These are phyloP conservation scores for Knipowitschia caucasica DNA, from an alignment of 2,797 vertebrate genomes.

Conservation along the genomic window DNA sequence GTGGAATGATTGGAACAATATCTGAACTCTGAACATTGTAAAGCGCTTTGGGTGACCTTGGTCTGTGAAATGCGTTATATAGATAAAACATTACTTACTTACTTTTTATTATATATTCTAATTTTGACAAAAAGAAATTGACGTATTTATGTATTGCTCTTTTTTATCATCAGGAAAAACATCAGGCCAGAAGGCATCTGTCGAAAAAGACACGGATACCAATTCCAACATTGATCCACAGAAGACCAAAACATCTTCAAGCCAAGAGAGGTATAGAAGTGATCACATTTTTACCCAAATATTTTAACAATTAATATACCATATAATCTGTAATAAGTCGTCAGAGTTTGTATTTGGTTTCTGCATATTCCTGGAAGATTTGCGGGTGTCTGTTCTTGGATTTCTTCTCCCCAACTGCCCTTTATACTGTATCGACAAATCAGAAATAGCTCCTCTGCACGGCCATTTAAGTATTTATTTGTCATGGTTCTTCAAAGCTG, in stretches of 20 bases:
- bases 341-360: conserved; percentile 25
- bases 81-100: too few species aligned
- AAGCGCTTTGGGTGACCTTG: too few species aligned
- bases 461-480: conserved; percentile 12
- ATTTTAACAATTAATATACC: not conserved
- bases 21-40: too few species aligned
- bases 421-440: conserved; percentile 26
- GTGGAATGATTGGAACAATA: too few species aligned
- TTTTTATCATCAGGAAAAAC: conserved; percentile 58
- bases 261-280: conserved; percentile 54
- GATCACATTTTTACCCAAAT: not conserved
- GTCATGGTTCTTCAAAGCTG: not conserved
- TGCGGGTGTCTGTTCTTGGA: conserved; percentile 22
- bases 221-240: conserved; percentile 42
- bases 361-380: conserved; percentile 43
- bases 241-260: conserved; percentile 29
- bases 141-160: not conserved
- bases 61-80: too few species aligned
- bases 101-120: too few species aligned
- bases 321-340: not conserved
- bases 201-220: conserved; percentile 41
- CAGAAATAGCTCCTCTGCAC: conserved; percentile 31
- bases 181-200: conserved; percentile 50
- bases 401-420: conserved; percentile 26
- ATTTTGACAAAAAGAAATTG: not conserved